A percentile compares a stretch with the other conserved stretches of the same genome.
phyloP scores from a whole-genome alignment of 1,140 invertebrate genomes.

The Metaphire vulgaris region DNA sequence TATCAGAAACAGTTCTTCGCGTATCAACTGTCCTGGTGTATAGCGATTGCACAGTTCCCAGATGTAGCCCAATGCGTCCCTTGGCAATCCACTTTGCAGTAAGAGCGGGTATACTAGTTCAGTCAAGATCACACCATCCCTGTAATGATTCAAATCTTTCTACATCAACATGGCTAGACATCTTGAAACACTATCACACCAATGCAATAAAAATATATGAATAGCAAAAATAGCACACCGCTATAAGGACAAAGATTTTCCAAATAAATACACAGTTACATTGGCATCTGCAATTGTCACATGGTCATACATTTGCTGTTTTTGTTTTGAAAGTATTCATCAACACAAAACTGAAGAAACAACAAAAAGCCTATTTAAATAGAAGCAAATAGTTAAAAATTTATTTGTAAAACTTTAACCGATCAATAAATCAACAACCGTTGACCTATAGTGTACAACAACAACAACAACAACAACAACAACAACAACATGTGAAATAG shows the following conservation, averaged over 20 bases:
- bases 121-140: constrained; percentile 57
- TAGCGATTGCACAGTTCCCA: constrained; percentile 61
- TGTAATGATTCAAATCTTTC: constrained; percentile 30
- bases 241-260: not conserved
- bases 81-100: constrained; percentile 59
- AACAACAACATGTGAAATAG: no score
- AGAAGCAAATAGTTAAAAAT: no score
- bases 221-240: not conserved
- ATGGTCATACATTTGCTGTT: not conserved
- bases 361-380: no score
- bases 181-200: not conserved
- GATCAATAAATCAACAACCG: no score
- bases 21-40: constrained; percentile 58
- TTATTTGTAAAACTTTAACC: no score
- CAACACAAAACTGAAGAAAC: not conserved
- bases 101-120: constrained; percentile 59
- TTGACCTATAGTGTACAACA: no score
- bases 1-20: constrained; percentile 59
- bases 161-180: not conserved
- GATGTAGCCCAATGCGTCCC: constrained; percentile 59
- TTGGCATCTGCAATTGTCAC: not conserved
- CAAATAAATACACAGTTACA: not conserved
- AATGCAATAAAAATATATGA: not conserved
- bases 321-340: not conserved
- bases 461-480: no score